A percentile compares a stretch with the other conserved stretches of the same genome.
Evolutionary conservation across 1,140 invertebrate genomes (phyloP).

Genomic region (Magallana ariakensis): DNA sequence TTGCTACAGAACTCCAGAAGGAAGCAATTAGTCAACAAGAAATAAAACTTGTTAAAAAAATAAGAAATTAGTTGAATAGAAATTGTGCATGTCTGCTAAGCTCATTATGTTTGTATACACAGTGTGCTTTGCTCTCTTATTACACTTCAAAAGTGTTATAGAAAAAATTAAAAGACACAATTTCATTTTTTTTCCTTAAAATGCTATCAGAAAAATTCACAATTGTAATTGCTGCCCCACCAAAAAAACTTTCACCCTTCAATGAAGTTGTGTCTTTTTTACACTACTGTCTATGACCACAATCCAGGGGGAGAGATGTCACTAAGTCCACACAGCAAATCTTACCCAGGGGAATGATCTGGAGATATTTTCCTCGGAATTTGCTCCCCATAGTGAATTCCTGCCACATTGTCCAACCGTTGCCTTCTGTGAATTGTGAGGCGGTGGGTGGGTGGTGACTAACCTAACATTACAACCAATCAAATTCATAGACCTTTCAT

Average conservation of each 20-base stretch:
- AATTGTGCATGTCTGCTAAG: no score
- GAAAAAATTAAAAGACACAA: background rate
- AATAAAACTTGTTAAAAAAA: no score
- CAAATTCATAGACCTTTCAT: background rate
- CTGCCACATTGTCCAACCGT: conserved; percentile 96
- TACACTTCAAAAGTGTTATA: background rate
- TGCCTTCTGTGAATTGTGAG: conserved; percentile 93
- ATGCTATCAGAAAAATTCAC: background rate
- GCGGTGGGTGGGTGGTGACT: conserved; percentile 99
- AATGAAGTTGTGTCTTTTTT: conserved; percentile 3
- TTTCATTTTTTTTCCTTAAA: background rate
- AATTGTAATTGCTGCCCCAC: background rate
- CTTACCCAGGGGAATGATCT: conserved; percentile 90
- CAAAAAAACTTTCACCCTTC: background rate
- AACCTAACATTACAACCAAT: conserved; percentile 82
- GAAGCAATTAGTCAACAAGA: no score
- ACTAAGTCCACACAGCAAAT: conserved; percentile 74
- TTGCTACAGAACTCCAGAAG: no score
- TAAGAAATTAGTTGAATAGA: no score
- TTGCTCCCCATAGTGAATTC: conserved; percentile 99
- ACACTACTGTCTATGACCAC: background rate
- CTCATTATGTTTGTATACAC: no score
- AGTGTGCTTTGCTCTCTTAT: conserved; percentile 21
- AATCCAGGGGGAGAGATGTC: background rate
- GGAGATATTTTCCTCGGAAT: conserved; percentile 98